Evolutionary conservation across 2,113 vertebrate genomes (phyloP).

Genomic region (Forbesichthys agassizii): DNA sequence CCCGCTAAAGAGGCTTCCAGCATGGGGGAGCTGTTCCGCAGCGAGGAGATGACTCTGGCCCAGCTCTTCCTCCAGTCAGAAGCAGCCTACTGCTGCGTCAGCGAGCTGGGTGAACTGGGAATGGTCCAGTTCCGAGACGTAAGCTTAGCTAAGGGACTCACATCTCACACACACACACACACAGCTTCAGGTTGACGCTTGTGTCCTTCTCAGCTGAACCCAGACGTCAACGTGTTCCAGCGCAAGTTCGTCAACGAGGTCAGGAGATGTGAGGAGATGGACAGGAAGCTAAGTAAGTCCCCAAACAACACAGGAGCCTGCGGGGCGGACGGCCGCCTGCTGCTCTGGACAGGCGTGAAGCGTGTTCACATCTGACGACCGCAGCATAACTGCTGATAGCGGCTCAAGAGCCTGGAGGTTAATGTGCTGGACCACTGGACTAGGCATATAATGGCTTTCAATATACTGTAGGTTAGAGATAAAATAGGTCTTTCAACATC

Average conservation of each 20-base stretch:
- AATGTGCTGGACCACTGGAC: no score
- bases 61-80: slow-evolving; percentile 95
- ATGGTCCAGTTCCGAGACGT: slow-evolving; percentile 96
- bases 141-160: slow-evolving; percentile 51
- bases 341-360: no score
- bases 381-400: no score
- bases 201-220: slow-evolving; percentile 81
- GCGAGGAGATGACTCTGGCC: slow-evolving; percentile 94
- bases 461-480: no score
- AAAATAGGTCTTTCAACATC: no score
- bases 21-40: slow-evolving; percentile 94
- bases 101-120: slow-evolving; percentile 92
- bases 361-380: no score
- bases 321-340: no score
- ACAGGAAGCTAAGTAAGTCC: slow-evolving; percentile 89
- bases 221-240: slow-evolving; percentile 95
- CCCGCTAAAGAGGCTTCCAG: slow-evolving; percentile 20
- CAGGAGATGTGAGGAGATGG: slow-evolving; percentile 93
- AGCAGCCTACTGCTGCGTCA: slow-evolving; percentile 95
- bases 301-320: neutral
- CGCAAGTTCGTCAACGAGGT: slow-evolving; percentile 96
- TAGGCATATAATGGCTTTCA: no score
- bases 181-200: neutral
- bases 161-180: neutral
- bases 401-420: no score